Percentiles rank a stretch among this genome's conserved stretches.
These are phyloP conservation scores for Nomada fabriciana DNA, from an alignment of 2,888 invertebrate species.

Conservation along the genomic window DNA sequence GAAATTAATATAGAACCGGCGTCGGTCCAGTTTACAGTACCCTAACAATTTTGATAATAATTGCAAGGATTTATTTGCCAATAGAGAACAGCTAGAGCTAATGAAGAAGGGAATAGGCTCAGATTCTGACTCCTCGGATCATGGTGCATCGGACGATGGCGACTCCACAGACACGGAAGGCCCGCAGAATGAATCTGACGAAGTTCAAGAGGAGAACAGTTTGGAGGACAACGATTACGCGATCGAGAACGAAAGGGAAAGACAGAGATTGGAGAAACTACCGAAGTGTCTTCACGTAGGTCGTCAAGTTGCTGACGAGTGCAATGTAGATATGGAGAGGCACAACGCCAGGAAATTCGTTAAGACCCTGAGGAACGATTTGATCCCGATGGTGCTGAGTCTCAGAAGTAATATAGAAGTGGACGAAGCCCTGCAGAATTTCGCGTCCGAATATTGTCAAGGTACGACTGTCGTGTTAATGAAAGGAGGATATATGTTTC, in stretches of 20 bases:
- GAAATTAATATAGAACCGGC: too few species aligned
- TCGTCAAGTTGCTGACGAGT: conserved; percentile 85
- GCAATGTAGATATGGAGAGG: conserved; percentile 93
- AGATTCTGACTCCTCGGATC: conserved; percentile 82
- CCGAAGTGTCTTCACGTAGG: conserved; percentile 86
- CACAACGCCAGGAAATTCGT: conserved; percentile 95
- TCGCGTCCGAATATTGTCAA: conserved; percentile 96
- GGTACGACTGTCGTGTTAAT: conserved; percentile 85
- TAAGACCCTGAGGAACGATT: conserved; percentile 89
- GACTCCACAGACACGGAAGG: conserved; percentile 83
- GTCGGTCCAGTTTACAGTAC: too few species aligned
- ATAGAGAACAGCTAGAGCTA: conserved; percentile 82
- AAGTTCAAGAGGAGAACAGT: conserved; percentile 78
- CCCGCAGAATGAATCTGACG: conserved; percentile 80
- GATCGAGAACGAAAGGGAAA: conserved; percentile 82
- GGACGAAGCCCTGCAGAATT: conserved; percentile 96
- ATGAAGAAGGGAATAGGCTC: conserved; percentile 81
- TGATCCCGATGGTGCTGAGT: conserved; percentile 91
- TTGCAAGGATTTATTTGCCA: not conserved
- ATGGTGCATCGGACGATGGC: conserved; percentile 81
- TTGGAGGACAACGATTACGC: conserved; percentile 80
- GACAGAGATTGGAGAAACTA: conserved; percentile 85
- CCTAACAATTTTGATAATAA: not conserved
- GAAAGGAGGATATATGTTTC: not conserved
- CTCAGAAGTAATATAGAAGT: conserved; percentile 94